Percentiles rank a stretch among this genome's conserved stretches.
Evolutionary conservation across 2,113 vertebrate species (phyloP).

Genomic region (Microcebus murinus): DNA sequence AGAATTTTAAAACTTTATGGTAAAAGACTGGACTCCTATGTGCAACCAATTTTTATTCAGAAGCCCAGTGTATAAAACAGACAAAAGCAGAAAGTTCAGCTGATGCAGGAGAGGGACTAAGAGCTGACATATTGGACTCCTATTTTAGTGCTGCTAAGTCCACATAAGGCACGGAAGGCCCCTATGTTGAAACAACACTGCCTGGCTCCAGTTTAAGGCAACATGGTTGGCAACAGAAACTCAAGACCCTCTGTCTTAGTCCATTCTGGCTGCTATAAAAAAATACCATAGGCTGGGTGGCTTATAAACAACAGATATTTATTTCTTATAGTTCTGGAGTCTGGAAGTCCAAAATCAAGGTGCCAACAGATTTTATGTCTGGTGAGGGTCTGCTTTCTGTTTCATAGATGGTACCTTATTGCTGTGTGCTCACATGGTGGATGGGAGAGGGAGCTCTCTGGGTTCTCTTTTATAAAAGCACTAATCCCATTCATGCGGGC

Average conservation of each 20-base stretch:
- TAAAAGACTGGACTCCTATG: background rate
- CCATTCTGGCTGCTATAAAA: background rate
- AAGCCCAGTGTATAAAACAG: background rate
- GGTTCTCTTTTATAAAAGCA: background rate
- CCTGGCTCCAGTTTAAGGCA: background rate
- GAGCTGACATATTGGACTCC: rapidly evolving
- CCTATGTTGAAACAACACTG: background rate
- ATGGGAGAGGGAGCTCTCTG: background rate
- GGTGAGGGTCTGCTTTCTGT: background rate
- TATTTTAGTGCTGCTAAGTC: rapidly evolving
- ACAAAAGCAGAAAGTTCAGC: background rate
- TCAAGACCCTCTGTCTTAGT: background rate
- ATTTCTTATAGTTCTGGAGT: background rate
- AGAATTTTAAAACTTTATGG: constrained; percentile 1
- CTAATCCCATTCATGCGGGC: background rate
- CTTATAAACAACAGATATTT: background rate
- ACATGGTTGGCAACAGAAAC: background rate
- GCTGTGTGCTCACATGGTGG: background rate
- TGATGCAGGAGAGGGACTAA: background rate
- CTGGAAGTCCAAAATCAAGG: background rate
- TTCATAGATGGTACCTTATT: background rate
- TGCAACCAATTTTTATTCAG: background rate
- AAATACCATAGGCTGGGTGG: background rate
- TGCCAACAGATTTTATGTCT: background rate
- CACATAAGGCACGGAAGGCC: background rate